These are phyloP conservation scores for Clarias laeviceps DNA, from an alignment of 2,797 vertebrate species.

Conservation along the genomic window DNA sequence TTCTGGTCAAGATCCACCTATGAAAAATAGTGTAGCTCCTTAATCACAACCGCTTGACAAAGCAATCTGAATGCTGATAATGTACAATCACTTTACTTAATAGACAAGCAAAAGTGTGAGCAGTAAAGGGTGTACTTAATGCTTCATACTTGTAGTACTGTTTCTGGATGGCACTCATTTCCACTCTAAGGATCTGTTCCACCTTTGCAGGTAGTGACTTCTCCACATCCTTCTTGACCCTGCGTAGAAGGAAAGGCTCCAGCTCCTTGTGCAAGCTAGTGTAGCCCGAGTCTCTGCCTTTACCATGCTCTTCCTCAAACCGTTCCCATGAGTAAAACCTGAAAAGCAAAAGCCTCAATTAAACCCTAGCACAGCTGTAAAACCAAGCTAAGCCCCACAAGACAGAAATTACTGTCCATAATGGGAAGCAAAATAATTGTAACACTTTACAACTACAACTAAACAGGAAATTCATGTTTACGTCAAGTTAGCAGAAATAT, in stretches of 20 bases:
- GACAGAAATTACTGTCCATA: background rate
- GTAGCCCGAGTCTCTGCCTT: slow-evolving; percentile 95
- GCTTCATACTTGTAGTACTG: slow-evolving; percentile 79
- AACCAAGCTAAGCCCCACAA: background rate
- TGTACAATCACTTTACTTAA: background rate
- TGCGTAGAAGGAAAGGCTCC: slow-evolving; percentile 92
- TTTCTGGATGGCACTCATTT: slow-evolving; percentile 98
- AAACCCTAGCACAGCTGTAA: background rate
- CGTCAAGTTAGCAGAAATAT: background rate
- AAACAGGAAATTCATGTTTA: background rate
- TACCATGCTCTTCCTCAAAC: slow-evolving; percentile 97
- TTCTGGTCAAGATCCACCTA: slow-evolving; percentile 98
- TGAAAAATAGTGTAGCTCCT: background rate
- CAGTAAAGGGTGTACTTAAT: background rate
- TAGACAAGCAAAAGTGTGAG: background rate
- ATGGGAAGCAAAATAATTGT: background rate
- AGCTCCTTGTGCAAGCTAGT: slow-evolving; percentile 97
- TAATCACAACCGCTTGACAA: background rate
- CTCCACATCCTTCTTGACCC: slow-evolving; percentile 98
- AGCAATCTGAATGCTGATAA: background rate
- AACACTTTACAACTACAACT: background rate
- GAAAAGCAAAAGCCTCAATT: slow-evolving; percentile 38
- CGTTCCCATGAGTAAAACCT: slow-evolving; percentile 98
- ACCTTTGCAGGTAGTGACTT: slow-evolving; percentile 98
- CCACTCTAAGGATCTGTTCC: slow-evolving; percentile 95